Evolutionary conservation across 2,888 invertebrate species (phyloP), one percentile per base, ranked within the genome.

Genomic region (Graphium colonna): DNA sequence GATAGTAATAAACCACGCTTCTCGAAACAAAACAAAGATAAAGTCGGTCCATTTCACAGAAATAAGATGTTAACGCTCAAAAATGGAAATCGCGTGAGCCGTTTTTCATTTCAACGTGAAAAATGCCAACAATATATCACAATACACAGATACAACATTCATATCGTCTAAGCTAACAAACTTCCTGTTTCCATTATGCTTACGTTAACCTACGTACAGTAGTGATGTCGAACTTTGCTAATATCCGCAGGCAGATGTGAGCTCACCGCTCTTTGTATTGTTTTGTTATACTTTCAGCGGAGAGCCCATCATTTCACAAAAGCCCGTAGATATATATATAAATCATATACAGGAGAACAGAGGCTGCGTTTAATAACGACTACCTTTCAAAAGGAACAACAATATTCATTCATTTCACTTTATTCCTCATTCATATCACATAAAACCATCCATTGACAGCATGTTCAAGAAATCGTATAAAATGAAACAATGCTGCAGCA

Each of bases 211-310:
- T 44, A 44, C 38, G 36, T 36, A 44, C 26, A 44, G 50, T 42
- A 33, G 42, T 43, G 31, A 44, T 38, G 43, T 38, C 36, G 33
- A 51, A 51, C 33, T 51, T 51, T 51, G 43, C 51, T 51, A 51
- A 51, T 51, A 51, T 51, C 43, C 42, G 21, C 50, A 38, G 43
- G 18, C 12, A 13, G 13, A 43, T 21, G 43, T 21, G 38, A 36
- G 36, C 12, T 36, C 12, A 36, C 31, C 31, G 31, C 36, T 36
- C 51, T 51, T 33, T 43, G 43, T 43, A 33, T 33, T 33, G 42
- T 50, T 44, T 44, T 44, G 51, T 44, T 38, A 43, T 50, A 42
- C 50, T 50, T 42, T 42, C 43, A 26, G 38, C 31, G 3, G 15
- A 13, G 10, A 43, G 26, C 43, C 43, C 33, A 8, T 49, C 33